Conservation (phyloP, 1,140 invertebrate species). For the Solenopsis fugax region DNA sequence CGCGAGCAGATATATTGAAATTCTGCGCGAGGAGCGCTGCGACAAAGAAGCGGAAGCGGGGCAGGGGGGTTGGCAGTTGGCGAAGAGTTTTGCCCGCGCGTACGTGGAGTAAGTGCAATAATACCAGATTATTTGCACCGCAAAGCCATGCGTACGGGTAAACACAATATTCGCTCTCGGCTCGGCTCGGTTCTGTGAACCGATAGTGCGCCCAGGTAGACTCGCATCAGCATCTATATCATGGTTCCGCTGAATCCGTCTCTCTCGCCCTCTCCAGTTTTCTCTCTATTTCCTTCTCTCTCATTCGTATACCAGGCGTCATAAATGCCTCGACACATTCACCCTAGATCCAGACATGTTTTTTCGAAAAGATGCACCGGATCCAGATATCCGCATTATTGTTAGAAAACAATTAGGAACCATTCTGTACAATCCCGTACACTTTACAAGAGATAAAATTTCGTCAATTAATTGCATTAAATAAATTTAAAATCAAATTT, state of each 20-base stretch:
- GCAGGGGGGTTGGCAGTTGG: slow-evolving; percentile 41
- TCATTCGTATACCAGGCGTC: slow-evolving; percentile 35
- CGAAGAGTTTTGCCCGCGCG: slow-evolving; percentile 61
- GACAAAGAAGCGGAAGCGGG: slow-evolving; percentile 66
- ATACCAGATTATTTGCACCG: slow-evolving; percentile 87
- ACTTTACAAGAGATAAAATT: neutral
- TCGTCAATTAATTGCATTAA: neutral
- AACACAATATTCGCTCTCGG: slow-evolving; percentile 87
- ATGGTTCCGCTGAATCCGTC: slow-evolving; percentile 12
- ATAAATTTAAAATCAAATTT: neutral
- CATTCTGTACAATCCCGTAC: neutral
- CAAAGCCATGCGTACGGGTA: slow-evolving; percentile 86
- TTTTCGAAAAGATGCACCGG: neutral
- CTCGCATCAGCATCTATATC: slow-evolving; percentile 70
- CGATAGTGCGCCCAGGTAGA: slow-evolving; percentile 82
- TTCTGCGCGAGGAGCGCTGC: slow-evolving; percentile 43
- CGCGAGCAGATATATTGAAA: slow-evolving; percentile 60
- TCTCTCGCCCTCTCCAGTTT: neutral
- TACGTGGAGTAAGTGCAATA: slow-evolving; percentile 85
- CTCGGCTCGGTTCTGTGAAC: slow-evolving; percentile 83
- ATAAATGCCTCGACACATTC: slow-evolving; percentile 29
- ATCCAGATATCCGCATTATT: neutral
- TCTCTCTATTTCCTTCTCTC: neutral
- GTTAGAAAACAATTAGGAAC: neutral
- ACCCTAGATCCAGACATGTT: neutral